These are phyloP conservation scores for Xanthia icteritia DNA, from an alignment of 2,888 invertebrate genomes.

Conservation along the genomic window DNA sequence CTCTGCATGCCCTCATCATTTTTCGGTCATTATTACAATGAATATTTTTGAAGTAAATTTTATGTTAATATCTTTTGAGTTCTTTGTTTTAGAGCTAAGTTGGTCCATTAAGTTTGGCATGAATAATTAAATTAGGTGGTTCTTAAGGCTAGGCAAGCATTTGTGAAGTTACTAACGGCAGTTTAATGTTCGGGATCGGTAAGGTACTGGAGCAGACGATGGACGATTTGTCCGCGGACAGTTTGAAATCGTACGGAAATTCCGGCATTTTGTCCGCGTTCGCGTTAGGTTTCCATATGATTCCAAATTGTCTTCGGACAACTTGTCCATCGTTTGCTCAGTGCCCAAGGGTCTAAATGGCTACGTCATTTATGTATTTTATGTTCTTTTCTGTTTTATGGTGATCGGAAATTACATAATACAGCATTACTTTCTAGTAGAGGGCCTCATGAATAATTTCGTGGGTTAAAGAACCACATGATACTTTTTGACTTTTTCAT, in stretches of 20 bases:
- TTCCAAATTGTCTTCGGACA: too few relatives aligned
- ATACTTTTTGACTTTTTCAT: not conserved
- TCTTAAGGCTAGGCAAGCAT: not conserved
- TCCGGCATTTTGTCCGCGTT: too few relatives aligned
- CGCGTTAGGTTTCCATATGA: too few relatives aligned
- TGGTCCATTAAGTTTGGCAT: conserved; percentile 25
- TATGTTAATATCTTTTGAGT: conserved; percentile 39
- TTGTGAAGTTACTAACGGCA: conserved; percentile 18
- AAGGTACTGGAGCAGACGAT: too few relatives aligned
- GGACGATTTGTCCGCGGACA: too few relatives aligned
- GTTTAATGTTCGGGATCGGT: conserved; percentile 1
- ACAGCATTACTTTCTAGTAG: not conserved
- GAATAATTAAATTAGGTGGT: conserved; percentile 29
- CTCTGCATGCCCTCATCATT: conserved; percentile 31
- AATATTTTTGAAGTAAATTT: conserved; percentile 47
- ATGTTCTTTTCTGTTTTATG: not conserved
- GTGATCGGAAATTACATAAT: not conserved
- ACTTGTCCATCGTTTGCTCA: too few relatives aligned
- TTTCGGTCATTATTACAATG: conserved; percentile 33
- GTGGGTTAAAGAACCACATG: not conserved
- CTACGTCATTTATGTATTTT: not conserved
- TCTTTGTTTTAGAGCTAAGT: conserved; percentile 39
- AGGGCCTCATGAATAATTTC: not conserved
- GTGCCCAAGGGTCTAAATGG: not conserved
- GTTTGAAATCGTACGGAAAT: too few relatives aligned